Base-by-base conservation (phyloP, 2,797 vertebrate genomes). In the Oryzias dopingdopingensis region DNA sequence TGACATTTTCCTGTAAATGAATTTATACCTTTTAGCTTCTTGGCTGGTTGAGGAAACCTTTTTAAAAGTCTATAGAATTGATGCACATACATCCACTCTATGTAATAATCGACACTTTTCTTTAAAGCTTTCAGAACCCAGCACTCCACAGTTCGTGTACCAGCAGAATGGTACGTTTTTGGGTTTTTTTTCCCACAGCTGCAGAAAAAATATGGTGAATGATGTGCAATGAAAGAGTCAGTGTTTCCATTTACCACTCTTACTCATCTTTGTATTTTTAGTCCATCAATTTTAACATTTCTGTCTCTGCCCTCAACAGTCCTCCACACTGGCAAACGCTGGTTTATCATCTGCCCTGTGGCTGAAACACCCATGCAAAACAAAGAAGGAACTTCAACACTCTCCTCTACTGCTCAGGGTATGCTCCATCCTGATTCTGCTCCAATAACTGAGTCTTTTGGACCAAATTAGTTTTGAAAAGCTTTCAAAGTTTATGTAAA, bases 311-410 rank as follows among this genome's bases (percentile, higher is more conserved):
- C 53, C 58, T 65, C 79, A 45, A 78, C 82, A 99, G 97, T 99
- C 61, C 90, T 99, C 43, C 97, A 99, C 83, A 99, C 96, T 16
- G 97, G 97, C 32, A 98, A 96, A 79, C 93, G 97, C 45, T 98
- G 95, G 96, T 99, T 99, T 79, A 99, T 99, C 85, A 95, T 99
- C 83, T 98, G 96, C 81, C 97, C 97, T 1, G 97, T 98, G 83
- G 94, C 92, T 56, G 96, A 99, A 86, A 95, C 92, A 5, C 81
- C 93, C 0, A 45, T 87, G n/a, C 56, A 83, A 1, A 80, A 90
- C 22, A 78, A 91, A 1, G 91, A 94, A 29, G 86, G 89, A 48
- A 88, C 92, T 8, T 65, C 91, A 20, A 74, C 91, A 51, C 67
- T 79, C 18, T 42, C 83, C 73, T 77, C 90, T 56, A 61, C 86